Conservation (phyloP, 2,797 vertebrate genomes). For the Enteromius argenteus region DNA sequence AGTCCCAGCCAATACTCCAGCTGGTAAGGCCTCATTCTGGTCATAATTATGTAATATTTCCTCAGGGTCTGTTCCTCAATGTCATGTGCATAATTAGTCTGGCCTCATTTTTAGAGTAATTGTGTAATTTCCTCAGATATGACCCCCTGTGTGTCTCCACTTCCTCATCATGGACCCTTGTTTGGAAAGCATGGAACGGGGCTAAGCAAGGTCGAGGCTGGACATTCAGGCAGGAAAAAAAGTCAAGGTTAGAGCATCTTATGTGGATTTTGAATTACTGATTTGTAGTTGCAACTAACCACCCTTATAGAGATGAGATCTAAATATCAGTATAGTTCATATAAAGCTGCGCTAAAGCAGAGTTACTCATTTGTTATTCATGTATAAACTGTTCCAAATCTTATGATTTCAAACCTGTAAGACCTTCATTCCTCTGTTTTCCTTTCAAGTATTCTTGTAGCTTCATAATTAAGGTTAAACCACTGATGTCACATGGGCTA, state of each 20-base stretch:
- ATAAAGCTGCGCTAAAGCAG: not conserved
- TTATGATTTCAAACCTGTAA: too few species aligned
- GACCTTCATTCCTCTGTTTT: too few species aligned
- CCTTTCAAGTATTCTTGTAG: too few species aligned
- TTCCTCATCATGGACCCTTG: slow-evolving; percentile 83
- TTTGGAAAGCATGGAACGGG: slow-evolving; percentile 81
- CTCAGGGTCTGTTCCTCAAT: not conserved
- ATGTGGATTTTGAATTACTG: not conserved
- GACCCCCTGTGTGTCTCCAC: slow-evolving; percentile 92
- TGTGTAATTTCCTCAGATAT: slow-evolving; percentile 79
- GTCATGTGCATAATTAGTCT: slow-evolving; percentile 8
- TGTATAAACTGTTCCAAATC: not conserved
- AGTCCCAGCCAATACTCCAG: slow-evolving; percentile 92
- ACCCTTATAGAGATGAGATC: not conserved
- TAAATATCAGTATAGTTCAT: not conserved
- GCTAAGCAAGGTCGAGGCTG: slow-evolving; percentile 82
- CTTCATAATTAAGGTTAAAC: too few species aligned
- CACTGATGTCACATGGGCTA: too few species aligned
- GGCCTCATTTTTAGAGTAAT: slow-evolving; percentile 16
- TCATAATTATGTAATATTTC: not conserved
- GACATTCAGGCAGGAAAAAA: slow-evolving; percentile 79
- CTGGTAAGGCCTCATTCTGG: slow-evolving; percentile 80
- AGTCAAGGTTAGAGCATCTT: slow-evolving; percentile 81
- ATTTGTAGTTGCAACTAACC: not conserved
- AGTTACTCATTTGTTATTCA: not conserved